Evolutionary conservation across 2,113 vertebrate genomes (phyloP), one percentile per base, ranked within the genome.

Genomic region (Strigops habroptila): DNA sequence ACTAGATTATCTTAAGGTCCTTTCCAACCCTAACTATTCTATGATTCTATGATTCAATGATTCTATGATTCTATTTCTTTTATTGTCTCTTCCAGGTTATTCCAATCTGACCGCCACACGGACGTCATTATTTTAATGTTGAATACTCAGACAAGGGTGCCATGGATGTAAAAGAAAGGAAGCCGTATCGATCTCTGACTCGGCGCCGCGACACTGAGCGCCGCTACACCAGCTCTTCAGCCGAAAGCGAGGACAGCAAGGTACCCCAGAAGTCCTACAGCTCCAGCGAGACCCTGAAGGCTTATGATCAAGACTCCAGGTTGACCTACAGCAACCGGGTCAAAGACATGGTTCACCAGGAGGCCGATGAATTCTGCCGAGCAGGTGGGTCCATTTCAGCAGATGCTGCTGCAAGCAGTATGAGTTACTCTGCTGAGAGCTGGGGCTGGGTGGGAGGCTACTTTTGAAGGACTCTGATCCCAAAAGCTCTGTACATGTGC

Each of bases 81-180:
- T 83, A 28, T 77, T 90, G 27, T 93, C 4, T 28, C 73, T 92
- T 96, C 49, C 95, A 99, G 99, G 97, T 92, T 97, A 77, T 67
- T 96, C 97, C 43, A 90, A 95, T 97, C 96, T 98, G 92, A 98
- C 94, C 81, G 64, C 91, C 71, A 82, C 68, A 62, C 64, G 5
- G 83, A 88, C 85, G 33, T 96, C 91, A 60, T 97, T 96, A 96
- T 59, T 98, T 99, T 98, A 97, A 98, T 98, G 98, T 96, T 98
- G 98, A 98, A 95, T 97, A 97, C n/a, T 67, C 94, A 79, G 96
- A 90, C 95, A 75, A 97, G 49, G 97, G 97, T 97, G 98, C 98
- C 98, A 99, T 99, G 99, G 99, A 99, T 97, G 98, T 99, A 95
- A 99, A 99, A 93, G 99, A 99, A 96, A 99, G 99, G 64, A 98